Base-by-base conservation (phyloP, 2,888 invertebrate genomes). In the Athetis lepigone region DNA sequence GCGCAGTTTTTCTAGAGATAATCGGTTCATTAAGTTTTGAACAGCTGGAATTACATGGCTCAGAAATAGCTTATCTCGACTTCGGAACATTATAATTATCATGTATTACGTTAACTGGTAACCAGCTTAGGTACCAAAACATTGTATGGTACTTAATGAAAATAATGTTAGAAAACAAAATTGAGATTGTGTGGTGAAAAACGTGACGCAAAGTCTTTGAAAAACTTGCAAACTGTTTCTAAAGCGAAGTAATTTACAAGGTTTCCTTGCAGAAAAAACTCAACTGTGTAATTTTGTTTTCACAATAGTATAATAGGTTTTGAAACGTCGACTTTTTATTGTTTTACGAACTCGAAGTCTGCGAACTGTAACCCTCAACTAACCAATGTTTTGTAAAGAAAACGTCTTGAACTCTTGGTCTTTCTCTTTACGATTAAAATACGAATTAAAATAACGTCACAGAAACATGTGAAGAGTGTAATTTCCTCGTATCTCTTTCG, bases 1-100 rank as follows among this genome's bases (percentile, higher is more conserved):
- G 82, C 82, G 77, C 77, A 78, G 55, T 80, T 79, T 75, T 85
- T 82, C 49, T 67, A 67, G 51, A 58, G 65, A 71, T 80, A 75
- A 80, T 71, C 71, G 71, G 63, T 63, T 75, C 60, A 81, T 72
- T 79, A 62, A 47, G 43, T 56, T 64, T 47, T 61, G 43, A 64
- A 49, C 40, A 54, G 39, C 25, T 69, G 47, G 63, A 66, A 67
- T 67, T 57, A 55, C 60, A 63, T 56, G 39, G 25, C 25, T 45
- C 11, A 42, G 55, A 33, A 52, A 52, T 47, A 37, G 23, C 60
- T 58, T 60, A 46, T 37, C 19, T 68, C 25, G 1, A 33, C 16
- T 33, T 21, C 45, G 37, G 16, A 21, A 49, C 18, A 47, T 51
- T 29, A 37, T 21, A n/a, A n/a, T n/a, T n/a, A 21, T 42, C 21